Percentiles rank a stretch among this genome's conserved stretches.
phyloP scores from a whole-genome alignment of 2,888 invertebrate genomes.

The Onchidella celtica region DNA sequence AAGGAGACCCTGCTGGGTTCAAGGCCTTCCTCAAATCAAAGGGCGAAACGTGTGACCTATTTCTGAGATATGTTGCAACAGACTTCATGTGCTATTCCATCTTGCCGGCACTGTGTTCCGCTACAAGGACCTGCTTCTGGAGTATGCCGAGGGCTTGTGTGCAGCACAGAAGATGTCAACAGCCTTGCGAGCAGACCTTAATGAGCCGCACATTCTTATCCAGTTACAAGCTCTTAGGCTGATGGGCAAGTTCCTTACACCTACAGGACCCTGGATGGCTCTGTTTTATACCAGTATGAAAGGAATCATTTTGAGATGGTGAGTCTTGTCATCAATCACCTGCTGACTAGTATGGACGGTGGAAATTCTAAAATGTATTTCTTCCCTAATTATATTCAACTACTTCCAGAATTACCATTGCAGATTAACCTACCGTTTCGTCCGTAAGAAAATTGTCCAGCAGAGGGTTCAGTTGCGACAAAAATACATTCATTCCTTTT shows the following conservation, averaged over 20 bases:
- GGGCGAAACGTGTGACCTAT: neutral
- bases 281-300: neutral
- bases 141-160: neutral
- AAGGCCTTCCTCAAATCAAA: neutral
- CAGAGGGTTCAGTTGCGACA: neutral
- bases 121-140: conserved; percentile 1
- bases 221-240: conserved; percentile 2
- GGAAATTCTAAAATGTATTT: neutral
- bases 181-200: neutral
- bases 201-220: neutral
- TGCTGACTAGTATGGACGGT: neutral
- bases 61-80: neutral
- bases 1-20: conserved; percentile 2
- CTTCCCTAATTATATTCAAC: neutral
- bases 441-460: neutral
- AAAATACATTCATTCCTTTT: neutral
- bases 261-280: conserved; percentile 14
- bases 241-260: neutral
- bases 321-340: neutral
- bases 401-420: neutral
- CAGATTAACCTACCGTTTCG: neutral
- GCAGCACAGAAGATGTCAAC: neutral
- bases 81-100: neutral
- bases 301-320: conserved; percentile 8
- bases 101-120: neutral